Base-by-base conservation (phyloP, 2,888 invertebrate genomes). In the Callyntrura sp. region DNA sequence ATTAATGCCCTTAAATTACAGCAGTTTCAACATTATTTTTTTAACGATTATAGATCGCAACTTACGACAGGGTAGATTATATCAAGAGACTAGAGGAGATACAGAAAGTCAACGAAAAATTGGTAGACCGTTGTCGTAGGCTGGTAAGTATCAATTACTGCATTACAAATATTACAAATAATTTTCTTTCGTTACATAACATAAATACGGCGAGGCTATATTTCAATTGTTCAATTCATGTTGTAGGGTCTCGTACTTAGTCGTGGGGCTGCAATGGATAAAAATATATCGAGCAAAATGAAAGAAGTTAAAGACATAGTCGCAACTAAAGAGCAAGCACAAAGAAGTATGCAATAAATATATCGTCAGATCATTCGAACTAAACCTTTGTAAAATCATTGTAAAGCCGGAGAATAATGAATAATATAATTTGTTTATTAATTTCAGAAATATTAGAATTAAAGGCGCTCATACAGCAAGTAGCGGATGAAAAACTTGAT, bases 241-340 rank as follows among this genome's bases (percentile, higher is more conserved):
- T 35, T 55, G 73, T 28, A 90, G 90, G 90, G 90, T 8, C 20
- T 90, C 25, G 90, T 90, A 2, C 65, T 90, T 0, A 81, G 85
- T 12, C 57, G 85, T 11, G 83, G 85, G 9, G 82, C 82, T 28
- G 86, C 28, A 0, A 20, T 90, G 55, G 90, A 90, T n/a, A 90
- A 90, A 48, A 90, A 90, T 28, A 81, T 90, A 3, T 70, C 89
- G n/a, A 45, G 73, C 11, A 90, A 90, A 86, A 73, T 86, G 76
- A 85, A 82, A 25, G 90, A 90, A 55, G 90, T 85, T 17, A 90
- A 90, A 45, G 90, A 90, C 76, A 82, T 90, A 20, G 81, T 73
- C 20, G 90, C 85, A 0, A 86, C 90, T 0, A 90, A 86, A 51
- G 85, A 90, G 28, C 82, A 90, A 45, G 86, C 90, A 20, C 81